Conservation (phyloP, 1,140 invertebrate genomes). For the Octopus sinensis region DNA sequence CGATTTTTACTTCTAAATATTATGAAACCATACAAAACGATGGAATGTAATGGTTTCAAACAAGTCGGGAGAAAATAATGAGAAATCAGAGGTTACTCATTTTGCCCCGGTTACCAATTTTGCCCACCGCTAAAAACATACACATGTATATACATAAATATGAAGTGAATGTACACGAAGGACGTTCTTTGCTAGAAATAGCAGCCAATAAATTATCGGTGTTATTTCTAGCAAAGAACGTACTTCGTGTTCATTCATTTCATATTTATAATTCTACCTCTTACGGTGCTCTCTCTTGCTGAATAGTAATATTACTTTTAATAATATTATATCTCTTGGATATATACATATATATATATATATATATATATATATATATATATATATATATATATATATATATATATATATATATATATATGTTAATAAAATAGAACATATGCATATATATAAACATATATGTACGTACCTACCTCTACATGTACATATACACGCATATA, state of each 20-base stretch:
- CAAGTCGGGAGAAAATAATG: too few relatives aligned
- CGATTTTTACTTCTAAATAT: too few relatives aligned
- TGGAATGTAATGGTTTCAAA: too few relatives aligned
- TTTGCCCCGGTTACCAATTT: too few relatives aligned
- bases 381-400: constrained; percentile 1
- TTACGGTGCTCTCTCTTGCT: neutral
- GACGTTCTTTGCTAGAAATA: too few relatives aligned
- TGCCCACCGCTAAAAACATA: too few relatives aligned
- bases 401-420: constrained; percentile 5
- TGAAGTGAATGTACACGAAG: too few relatives aligned
- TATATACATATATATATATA: neutral
- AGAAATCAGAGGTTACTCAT: too few relatives aligned
- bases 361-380: neutral
- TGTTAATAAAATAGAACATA: neutral
- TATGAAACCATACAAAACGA: too few relatives aligned
- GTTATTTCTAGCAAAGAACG: neutral
- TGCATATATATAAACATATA: neutral
- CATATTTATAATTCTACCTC: neutral
- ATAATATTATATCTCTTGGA: neutral
- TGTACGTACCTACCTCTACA: neutral
- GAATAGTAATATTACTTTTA: neutral
- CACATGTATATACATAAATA: too few relatives aligned
- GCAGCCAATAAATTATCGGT: neutral
- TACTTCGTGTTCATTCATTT: neutral
- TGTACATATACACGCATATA: neutral